Base-by-base conservation (phyloP, 1,140 invertebrate species). In the Temnothorax nylanderi region DNA sequence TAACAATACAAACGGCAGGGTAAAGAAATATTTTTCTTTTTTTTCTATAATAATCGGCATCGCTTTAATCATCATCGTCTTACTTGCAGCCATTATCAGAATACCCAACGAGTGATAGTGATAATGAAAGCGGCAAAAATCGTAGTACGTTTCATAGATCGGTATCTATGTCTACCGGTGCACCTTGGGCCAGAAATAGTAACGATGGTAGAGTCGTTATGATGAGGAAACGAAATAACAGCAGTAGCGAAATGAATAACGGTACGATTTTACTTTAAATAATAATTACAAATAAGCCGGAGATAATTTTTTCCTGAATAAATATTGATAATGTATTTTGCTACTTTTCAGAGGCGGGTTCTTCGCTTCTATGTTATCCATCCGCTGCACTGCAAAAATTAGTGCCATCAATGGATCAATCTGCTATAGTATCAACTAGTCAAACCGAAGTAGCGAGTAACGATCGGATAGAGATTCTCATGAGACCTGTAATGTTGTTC, bases 341-440 rank as follows among this genome's bases (percentile, higher is more conserved):
- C n/a, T 74, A 47, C 85, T 7, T 86, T 80, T 60, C 77, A 96
- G 95, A 96, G 90, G 96, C 96, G 49, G 97, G 97, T 16, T 97
- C 97, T 67, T 98, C 98, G 0, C 95, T 98, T 1, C 94, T 99
- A 2, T 98, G 98, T 81, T 97, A 98, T 93, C 98, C 98, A 10
- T 99, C 98, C 34, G 96, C 97, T 6, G 97, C 97, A 3, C 96
- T 99, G 62, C 97, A 97, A 87, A 96, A 96, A 91, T 92, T 98
- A 49, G 97, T 97, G 74, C 97, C 97, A 80, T 96, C 96, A 32
- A 96, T 96, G 92, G 96, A 96, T 88, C 95, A 96, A 82, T 96
- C 96, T 0, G 95, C 95, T 1, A 96, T 96, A 87, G 95, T 96
- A 7, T 95, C 94, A 1, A 92, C 92, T 2, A 94, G 90, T 81